These are phyloP conservation scores for Zenarchopterus dispar DNA, from an alignment of 2,797 vertebrate genomes.

Conservation along the genomic window DNA sequence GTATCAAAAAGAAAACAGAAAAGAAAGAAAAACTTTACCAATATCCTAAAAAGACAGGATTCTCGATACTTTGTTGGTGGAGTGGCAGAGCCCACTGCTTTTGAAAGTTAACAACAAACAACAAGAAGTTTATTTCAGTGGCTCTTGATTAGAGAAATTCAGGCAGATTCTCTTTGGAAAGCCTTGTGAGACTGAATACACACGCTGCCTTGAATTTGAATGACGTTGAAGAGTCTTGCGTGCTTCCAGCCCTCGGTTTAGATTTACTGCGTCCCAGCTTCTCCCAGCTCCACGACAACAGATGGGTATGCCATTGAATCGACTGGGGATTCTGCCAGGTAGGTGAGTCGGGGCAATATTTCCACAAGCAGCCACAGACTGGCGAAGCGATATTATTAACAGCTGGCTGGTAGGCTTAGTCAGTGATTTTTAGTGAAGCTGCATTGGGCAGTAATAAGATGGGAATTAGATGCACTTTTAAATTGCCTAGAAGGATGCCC, in stretches of 20 bases:
- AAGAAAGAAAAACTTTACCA: too few species aligned
- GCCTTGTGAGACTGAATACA: conserved; percentile 14
- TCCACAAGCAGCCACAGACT: not conserved
- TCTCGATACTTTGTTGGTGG: not conserved
- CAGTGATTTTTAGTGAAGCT: conserved; percentile 38
- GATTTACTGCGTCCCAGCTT: conserved; percentile 9
- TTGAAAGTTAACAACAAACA: not conserved
- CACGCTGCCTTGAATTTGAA: conserved; percentile 26
- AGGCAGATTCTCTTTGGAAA: not conserved
- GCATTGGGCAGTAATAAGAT: conserved; percentile 42
- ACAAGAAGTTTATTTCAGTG: not conserved
- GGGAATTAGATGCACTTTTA: conserved; percentile 43
- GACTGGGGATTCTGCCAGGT: not conserved
- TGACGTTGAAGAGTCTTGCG: conserved; percentile 29
- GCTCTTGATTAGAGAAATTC: not conserved
- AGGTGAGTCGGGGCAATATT: conserved; percentile 13
- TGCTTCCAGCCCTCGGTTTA: conserved; percentile 15
- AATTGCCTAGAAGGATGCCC: conserved; percentile 50
- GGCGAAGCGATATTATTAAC: conserved; percentile 21
- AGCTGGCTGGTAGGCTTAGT: conserved; percentile 21
- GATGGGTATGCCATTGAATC: conserved; percentile 19
- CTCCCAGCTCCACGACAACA: conserved; percentile 1
- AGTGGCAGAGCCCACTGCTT: not conserved
- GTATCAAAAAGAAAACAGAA: too few species aligned
- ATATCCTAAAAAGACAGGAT: not conserved